Base-by-base conservation (phyloP, 2,888 invertebrate species). In the Sphaerophoria taeniata region DNA sequence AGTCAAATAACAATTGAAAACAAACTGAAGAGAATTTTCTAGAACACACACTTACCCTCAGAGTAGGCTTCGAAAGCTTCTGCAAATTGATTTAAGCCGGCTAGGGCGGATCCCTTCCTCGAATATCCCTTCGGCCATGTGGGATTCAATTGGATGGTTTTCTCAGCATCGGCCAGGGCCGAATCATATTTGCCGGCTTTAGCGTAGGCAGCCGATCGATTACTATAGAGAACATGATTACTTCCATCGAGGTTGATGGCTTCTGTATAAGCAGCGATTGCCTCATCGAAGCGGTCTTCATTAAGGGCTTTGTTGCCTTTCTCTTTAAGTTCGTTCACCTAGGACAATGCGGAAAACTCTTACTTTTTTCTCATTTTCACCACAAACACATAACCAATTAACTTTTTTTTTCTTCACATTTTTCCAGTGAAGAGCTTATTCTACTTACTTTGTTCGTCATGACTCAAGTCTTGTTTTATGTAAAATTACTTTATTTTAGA, bases 51-150 rank as follows among this genome's bases (percentile, higher is more conserved):
- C 89, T 88, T 88, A 92, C 92, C 96, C 87, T 94, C 94, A 89
- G 96, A 94, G 89, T 97, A 98, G 0, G 96, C 95, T 60, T 93
- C 93, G 58, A 96, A 93, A 0, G 98, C 97, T 87, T 97, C 97
- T 53, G 95, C 94, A 82, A 93, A 93, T 73, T 94, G 94, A 3
- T 95, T 95, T 81, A 98, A 92, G 88, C 95, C 97, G 0, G 96
- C 95, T 58, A 97, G 92, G 0, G 98, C 97, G 87, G 96, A 95
- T 1, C 97, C 98, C 92, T 97, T 97, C 78, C 98, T 94, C 0
- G 98, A 97, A 91, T 97, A 97, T 0, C 96, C 96, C 91, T 98
- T 98, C 1, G 95, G 94, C 98, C 98, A 98, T 77, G 95, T 95
- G 7, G 97, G 95, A 90, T 97, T 97, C 14, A 98, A 88, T 61